phyloP scores from a whole-genome alignment of 2,113 vertebrate genomes.

The Lepisosteus oculatus region DNA sequence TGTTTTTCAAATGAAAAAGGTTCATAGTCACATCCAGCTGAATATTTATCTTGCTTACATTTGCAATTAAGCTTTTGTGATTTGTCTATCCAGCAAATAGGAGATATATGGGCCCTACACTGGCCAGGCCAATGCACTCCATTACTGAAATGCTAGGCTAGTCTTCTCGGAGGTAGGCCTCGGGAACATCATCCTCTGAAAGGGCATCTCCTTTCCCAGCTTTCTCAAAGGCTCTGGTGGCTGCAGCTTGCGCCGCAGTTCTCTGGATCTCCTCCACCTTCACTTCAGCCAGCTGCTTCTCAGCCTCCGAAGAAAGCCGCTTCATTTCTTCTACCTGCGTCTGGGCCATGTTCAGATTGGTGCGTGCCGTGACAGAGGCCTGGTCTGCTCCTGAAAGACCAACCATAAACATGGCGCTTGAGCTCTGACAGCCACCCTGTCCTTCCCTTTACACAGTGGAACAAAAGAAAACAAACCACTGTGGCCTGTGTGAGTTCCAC shows the following conservation, averaged over 20 bases:
- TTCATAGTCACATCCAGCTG: no score
- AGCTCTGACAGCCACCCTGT: no score
- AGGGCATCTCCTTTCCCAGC: slow-evolving; percentile 7
- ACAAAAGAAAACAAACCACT: no score
- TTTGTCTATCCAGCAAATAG: no score
- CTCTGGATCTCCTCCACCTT: slow-evolving; percentile 76
- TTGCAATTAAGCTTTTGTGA: no score
- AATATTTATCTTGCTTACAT: no score
- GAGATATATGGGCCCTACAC: no score
- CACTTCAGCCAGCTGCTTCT: slow-evolving; percentile 77
- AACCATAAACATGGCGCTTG: neutral
- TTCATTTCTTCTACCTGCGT: slow-evolving; percentile 76
- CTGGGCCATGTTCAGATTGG: slow-evolving; percentile 77
- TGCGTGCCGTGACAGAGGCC: slow-evolving; percentile 69
- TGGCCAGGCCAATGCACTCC: no score
- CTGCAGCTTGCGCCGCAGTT: slow-evolving; percentile 45
- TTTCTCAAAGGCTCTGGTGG: neutral
- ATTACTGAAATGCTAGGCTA: slow-evolving; percentile 27
- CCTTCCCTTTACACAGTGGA: no score
- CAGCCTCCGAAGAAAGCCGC: slow-evolving; percentile 76
- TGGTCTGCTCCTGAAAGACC: slow-evolving; percentile 80
- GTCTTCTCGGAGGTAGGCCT: slow-evolving; percentile 70
- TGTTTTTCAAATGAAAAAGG: no score
- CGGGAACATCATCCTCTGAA: slow-evolving; percentile 52
- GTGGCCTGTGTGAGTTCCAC: no score